Conservation (phyloP, 2,888 invertebrate species). For the Anthoptus insignis region DNA sequence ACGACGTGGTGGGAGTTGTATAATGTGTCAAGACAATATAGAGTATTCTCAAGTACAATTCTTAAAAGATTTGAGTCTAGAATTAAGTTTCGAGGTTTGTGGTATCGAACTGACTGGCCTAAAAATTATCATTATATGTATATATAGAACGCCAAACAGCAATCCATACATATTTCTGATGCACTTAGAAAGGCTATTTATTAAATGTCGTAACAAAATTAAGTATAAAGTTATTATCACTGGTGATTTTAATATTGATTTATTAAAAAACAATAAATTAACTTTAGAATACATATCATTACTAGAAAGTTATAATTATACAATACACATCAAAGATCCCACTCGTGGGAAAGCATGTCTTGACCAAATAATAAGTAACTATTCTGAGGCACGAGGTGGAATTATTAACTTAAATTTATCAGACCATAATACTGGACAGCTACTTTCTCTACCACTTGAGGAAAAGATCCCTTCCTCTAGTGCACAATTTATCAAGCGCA, state of each 20-base stretch:
- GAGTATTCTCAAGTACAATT: not conserved
- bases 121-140: not conserved
- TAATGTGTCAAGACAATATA: not conserved
- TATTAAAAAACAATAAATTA: not conserved
- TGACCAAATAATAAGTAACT: not conserved
- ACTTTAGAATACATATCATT: not conserved
- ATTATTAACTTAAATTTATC: not conserved
- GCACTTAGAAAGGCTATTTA: not conserved
- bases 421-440: not conserved
- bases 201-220: not conserved
- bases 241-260: not conserved
- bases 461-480: no score
- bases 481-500: no score
- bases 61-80: not conserved
- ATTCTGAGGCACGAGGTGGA: not conserved
- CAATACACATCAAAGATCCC: not conserved
- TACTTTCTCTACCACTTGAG: no score
- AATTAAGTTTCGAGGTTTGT: conserved; percentile 5
- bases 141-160: not conserved
- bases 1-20: not conserved
- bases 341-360: not conserved
- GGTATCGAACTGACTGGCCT: conserved; percentile 6
- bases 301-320: not conserved
- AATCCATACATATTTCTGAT: not conserved
- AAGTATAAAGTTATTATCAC: not conserved